A percentile compares a stretch with the other conserved stretches of the same genome.
phyloP scores from a whole-genome alignment of 2,113 vertebrate species.

The Alces alces region DNA sequence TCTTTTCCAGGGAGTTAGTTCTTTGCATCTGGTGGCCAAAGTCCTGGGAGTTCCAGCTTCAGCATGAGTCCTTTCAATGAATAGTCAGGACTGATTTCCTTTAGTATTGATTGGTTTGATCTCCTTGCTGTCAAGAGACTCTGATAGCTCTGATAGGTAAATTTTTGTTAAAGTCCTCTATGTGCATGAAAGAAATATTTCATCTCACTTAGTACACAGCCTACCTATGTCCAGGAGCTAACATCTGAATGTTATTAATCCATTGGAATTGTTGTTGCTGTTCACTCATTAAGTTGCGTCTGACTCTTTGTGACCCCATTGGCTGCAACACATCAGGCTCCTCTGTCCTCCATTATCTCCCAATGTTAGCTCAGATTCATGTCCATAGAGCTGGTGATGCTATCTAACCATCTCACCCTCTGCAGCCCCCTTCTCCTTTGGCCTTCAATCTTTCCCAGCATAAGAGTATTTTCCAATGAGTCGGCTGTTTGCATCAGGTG shows the following conservation, averaged over 20 bases:
- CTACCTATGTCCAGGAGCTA: neutral
- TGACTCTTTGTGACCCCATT: neutral
- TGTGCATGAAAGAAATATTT: neutral
- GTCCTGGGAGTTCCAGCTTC: neutral
- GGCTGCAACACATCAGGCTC: neutral
- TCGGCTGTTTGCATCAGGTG: neutral
- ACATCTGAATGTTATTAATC: neutral
- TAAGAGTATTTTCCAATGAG: neutral
- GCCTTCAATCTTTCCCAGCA: neutral
- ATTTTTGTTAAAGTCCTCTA: neutral
- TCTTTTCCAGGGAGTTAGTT: neutral
- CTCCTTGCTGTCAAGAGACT: neutral
- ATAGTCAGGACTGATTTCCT: neutral
- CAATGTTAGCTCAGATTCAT: neutral
- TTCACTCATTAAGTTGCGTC: neutral
- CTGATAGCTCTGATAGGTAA: neutral
- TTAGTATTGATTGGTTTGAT: neutral
- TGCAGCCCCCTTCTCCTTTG: neutral
- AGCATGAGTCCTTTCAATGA: neutral
- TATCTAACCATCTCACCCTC: neutral
- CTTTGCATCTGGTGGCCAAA: neutral
- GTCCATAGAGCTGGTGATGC: neutral
- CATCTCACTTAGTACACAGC: neutral
- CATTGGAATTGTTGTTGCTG: neutral
- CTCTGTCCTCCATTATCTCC: neutral